Base-by-base conservation (phyloP, 2,888 invertebrate genomes). In the Fragum fragum region DNA sequence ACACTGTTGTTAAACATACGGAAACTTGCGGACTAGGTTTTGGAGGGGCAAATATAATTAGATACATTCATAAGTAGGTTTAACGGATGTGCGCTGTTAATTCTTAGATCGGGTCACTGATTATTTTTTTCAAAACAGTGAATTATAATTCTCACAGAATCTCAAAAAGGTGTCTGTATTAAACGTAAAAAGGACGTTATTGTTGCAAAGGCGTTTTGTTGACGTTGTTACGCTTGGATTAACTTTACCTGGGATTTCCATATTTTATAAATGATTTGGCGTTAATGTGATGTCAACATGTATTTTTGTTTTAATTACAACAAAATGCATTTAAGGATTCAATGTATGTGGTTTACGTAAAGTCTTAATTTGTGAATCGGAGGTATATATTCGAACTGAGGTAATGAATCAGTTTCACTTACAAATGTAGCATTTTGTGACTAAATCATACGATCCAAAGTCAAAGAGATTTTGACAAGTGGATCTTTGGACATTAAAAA, bases 181-280 rank as follows among this genome's bases (percentile, higher is more conserved):
- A n/a, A n/a, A n/a, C n/a, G n/a, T n/a, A n/a, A n/a, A n/a, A n/a
- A n/a, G n/a, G n/a, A n/a, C n/a, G n/a, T n/a, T n/a, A n/a, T n/a
- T n/a, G n/a, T n/a, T n/a, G n/a, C n/a, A n/a, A 2, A 11, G 3
- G 11, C 28, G 57, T 23, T 57, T 57, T 26, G 57, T 23, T 57
- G 6, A 26, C 26, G 57, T 26, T 57, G 57, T 57, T 23, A 57
- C 57, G 57, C 57, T 57, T 57, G 57, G 57, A 3, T 57, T 9
- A n/a, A 57, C 18, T 57, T 57, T 57, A 18, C 1, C 57, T 2
- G 57, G 57, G 57, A 11, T 57, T 21, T 57, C 57, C 57, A 57
- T n/a, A n/a, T 57, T 57, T 21, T 9, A 26, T 57, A n/a, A 57
- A 23, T 57, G 57, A 57, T 57, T n/a, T 3, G 28, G n/a, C 57